Evolutionary conservation across 1,140 invertebrate genomes (phyloP).

Genomic region (Caenorhabditis briggsae): DNA sequence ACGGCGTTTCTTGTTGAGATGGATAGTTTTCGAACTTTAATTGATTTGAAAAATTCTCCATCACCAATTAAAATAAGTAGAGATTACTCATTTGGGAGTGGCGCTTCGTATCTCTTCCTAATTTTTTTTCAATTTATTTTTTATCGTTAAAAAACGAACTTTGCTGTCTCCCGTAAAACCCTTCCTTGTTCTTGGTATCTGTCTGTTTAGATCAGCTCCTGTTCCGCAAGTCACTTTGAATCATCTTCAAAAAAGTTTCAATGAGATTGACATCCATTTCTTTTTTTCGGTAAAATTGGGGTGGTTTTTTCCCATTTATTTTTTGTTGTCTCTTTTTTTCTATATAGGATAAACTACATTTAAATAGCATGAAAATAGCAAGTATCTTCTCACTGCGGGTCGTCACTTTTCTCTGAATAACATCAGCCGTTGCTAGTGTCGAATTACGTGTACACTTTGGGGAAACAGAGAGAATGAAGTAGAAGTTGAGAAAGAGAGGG

Average conservation of each 20-base stretch:
- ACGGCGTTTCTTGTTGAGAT: no score
- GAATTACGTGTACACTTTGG: slow-evolving; percentile 42
- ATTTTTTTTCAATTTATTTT: slow-evolving; percentile 5
- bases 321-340: not conserved
- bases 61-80: no score
- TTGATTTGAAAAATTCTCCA: no score
- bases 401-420: slow-evolving; percentile 53
- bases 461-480: not conserved
- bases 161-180: not conserved
- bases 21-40: no score
- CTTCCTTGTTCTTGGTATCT: not conserved
- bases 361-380: slow-evolving; percentile 26
- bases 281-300: not conserved
- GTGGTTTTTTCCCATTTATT: slow-evolving; percentile 7
- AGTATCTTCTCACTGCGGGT: not conserved
- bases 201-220: slow-evolving; percentile 35
- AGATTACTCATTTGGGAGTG: no score
- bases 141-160: slow-evolving; percentile 8
- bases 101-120: not conserved
- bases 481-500: not conserved
- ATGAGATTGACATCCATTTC: slow-evolving; percentile 39
- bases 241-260: slow-evolving; percentile 40
- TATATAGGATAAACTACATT: not conserved
- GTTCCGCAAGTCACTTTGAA: slow-evolving; percentile 23
- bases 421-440: slow-evolving; percentile 51